Evolutionary conservation across 2,797 vertebrate species (phyloP).

Genomic region (Lagodon rhomboides): DNA sequence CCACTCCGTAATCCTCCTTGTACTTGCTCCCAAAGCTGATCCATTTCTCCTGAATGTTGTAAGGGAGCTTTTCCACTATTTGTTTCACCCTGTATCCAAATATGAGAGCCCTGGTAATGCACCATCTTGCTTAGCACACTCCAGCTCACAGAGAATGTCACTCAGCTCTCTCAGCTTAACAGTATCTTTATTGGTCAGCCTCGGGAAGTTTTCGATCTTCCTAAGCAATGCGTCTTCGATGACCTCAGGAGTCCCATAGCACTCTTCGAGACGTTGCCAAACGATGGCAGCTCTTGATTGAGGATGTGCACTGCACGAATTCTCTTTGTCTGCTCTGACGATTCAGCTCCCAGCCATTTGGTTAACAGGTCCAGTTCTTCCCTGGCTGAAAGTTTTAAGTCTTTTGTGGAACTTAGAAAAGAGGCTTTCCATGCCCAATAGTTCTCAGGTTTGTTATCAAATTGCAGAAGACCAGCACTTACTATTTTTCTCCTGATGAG

Average conservation of each 20-base stretch:
- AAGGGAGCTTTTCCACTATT: constrained; percentile 6
- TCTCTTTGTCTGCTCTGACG: not conserved
- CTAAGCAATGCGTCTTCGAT: constrained; percentile 35
- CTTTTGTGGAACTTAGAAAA: not conserved
- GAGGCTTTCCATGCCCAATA: constrained; percentile 33
- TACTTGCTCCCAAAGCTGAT: not conserved
- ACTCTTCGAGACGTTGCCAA: not conserved
- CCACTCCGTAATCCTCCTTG: not conserved
- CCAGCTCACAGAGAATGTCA: constrained; percentile 4
- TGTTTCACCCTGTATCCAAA: constrained; percentile 11
- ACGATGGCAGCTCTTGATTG: not conserved
- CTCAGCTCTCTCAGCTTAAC: not conserved
- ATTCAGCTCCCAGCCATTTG: constrained; percentile 21
- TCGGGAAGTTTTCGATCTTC: constrained; percentile 22
- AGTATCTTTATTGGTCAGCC: not conserved
- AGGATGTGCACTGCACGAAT: too few relatives aligned
- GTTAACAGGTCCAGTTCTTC: constrained; percentile 32
- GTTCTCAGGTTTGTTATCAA: constrained; percentile 28
- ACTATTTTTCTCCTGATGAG: constrained; percentile 22
- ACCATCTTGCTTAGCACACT: constrained; percentile 13
- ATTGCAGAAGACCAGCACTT: constrained; percentile 14
- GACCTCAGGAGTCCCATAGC: constrained; percentile 12
- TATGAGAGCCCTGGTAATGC: not conserved
- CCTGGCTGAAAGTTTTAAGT: constrained; percentile 10
- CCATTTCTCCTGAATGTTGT: not conserved